A percentile compares a stretch with the other conserved stretches of the same genome.
These are phyloP conservation scores for Cremastinae sp. DNA, from an alignment of 2,888 invertebrate species.

Conservation along the genomic window DNA sequence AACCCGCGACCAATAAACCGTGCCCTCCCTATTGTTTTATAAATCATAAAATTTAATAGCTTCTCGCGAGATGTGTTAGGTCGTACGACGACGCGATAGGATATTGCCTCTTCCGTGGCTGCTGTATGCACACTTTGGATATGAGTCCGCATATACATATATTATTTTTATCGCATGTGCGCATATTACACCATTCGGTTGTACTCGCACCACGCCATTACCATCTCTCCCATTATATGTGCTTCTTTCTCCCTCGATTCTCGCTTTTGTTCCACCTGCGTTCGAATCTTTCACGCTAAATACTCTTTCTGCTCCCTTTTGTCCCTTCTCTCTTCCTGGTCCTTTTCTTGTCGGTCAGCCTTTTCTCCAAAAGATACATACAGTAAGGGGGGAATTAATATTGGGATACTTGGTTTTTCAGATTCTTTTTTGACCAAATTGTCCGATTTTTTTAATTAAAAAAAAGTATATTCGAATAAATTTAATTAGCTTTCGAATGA, in stretches of 20 bases:
- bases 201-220: slow-evolving; percentile 45
- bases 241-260: slow-evolving; percentile 1
- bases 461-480: no score
- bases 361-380: no score
- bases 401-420: no score
- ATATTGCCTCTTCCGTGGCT: slow-evolving; percentile 44
- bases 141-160: background rate
- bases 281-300: slow-evolving; percentile 52
- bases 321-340: no score
- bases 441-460: no score
- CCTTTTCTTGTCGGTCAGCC: no score
- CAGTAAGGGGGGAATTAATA: no score
- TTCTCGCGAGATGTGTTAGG: slow-evolving; percentile 64
- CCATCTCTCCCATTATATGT: slow-evolving; percentile 40
- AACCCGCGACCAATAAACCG: slow-evolving; percentile 64
- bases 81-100: slow-evolving; percentile 43
- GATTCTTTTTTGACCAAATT: no score
- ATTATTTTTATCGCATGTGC: slow-evolving; percentile 30
- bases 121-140: slow-evolving; percentile 19
- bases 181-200: slow-evolving; percentile 40
- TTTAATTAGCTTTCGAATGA: no score
- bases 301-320: slow-evolving; percentile 38
- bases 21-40: slow-evolving; percentile 68
- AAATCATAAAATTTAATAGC: slow-evolving; percentile 69
- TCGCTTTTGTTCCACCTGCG: slow-evolving; percentile 31